phyloP scores from a whole-genome alignment of 2,888 invertebrate genomes.

The Lasioglossum morio region DNA sequence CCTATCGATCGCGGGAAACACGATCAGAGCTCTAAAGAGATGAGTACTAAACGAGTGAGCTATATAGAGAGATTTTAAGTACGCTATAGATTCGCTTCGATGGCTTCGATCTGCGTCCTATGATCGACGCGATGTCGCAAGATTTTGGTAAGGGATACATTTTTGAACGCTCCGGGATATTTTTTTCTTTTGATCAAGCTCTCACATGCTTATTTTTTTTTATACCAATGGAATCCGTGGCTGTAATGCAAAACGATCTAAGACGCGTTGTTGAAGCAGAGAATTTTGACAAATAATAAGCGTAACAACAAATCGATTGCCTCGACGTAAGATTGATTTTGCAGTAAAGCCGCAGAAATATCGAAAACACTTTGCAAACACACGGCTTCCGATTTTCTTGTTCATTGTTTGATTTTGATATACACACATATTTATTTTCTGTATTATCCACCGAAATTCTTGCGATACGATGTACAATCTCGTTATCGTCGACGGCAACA shows the following conservation, averaged over 20 bases:
- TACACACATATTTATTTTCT: background rate
- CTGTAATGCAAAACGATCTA: slow-evolving; percentile 1
- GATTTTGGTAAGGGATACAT: slow-evolving; percentile 51
- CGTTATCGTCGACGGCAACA: slow-evolving; percentile 21
- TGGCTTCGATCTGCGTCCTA: slow-evolving; percentile 24
- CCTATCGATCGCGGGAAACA: slow-evolving; percentile 8
- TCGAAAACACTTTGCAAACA: background rate
- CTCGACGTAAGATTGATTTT: background rate
- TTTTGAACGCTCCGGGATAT: slow-evolving; percentile 18
- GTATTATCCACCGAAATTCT: slow-evolving; percentile 22
- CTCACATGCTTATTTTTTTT: background rate
- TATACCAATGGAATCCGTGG: background rate
- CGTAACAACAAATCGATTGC: background rate
- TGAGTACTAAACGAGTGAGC: slow-evolving; percentile 29
- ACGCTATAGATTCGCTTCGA: slow-evolving; percentile 45
- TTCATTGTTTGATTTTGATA: background rate
- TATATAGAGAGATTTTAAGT: slow-evolving; percentile 30
- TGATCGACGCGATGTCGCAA: slow-evolving; percentile 45
- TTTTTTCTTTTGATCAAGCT: slow-evolving; percentile 16
- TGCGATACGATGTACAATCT: slow-evolving; percentile 15
- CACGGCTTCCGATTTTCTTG: slow-evolving; percentile 28
- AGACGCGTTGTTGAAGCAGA: background rate
- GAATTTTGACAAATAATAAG: background rate
- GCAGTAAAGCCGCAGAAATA: background rate
- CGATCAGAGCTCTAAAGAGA: slow-evolving; percentile 11